Evolutionary conservation across 2,113 vertebrate genomes (phyloP).

Genomic region (Microcebus jonahi): DNA sequence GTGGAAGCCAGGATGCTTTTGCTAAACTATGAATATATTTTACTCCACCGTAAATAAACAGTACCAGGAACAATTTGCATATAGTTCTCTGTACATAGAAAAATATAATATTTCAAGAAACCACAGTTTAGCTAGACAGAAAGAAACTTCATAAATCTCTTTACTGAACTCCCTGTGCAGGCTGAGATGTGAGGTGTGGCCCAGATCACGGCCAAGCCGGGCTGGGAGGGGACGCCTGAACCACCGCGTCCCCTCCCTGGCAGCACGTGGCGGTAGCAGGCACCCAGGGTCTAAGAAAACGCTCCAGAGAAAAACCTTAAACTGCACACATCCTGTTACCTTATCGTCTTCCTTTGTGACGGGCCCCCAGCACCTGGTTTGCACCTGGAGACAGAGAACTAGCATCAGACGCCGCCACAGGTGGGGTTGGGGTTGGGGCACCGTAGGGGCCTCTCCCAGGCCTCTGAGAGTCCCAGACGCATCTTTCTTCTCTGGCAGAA

Average conservation of each 20-base stretch:
- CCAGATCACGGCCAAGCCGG: fast-evolving
- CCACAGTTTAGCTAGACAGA: not conserved
- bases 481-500: not conserved
- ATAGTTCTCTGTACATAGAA: not conserved
- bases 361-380: not conserved
- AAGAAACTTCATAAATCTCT: not conserved
- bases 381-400: not conserved
- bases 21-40: not conserved
- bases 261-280: not conserved
- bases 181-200: not conserved
- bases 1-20: not conserved
- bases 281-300: not conserved
- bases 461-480: not conserved
- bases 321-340: fast-evolving
- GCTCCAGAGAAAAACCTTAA: not conserved
- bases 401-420: not conserved
- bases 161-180: not conserved
- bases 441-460: not conserved
- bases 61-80: not conserved
- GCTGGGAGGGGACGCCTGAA: fast-evolving
- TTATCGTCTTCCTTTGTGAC: too few species aligned
- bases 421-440: not conserved
- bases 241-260: fast-evolving
- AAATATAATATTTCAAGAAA: not conserved
- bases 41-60: not conserved